phyloP scores from a whole-genome alignment of 2,113 vertebrate species.

The Callorhinus ursinus region DNA sequence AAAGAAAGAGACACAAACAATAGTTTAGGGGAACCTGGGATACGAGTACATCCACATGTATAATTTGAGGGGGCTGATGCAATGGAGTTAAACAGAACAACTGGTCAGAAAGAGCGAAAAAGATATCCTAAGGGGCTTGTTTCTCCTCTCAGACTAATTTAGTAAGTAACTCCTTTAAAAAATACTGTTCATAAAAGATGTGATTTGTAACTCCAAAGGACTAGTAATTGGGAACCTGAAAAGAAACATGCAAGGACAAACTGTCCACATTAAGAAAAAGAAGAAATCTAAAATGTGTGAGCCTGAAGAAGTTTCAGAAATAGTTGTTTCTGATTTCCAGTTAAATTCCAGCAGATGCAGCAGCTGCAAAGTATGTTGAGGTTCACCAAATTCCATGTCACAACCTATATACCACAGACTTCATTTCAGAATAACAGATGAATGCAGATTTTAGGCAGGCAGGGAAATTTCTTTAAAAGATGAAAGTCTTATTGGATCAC shows the following conservation, averaged over 20 bases:
- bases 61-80: neutral
- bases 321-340: neutral
- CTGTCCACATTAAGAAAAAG: neutral
- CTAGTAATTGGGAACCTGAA: neutral
- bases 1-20: neutral
- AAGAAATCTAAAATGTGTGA: neutral
- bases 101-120: neutral
- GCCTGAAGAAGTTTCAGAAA: neutral
- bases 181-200: neutral
- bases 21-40: neutral
- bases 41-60: accelerated
- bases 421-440: neutral
- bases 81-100: neutral
- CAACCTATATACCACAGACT: neutral
- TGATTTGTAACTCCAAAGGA: neutral
- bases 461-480: slow-evolving; percentile 62
- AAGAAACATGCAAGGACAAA: neutral
- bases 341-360: neutral
- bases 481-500: slow-evolving; percentile 60
- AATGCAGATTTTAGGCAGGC: neutral
- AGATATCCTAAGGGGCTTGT: neutral
- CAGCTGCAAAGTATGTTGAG: neutral
- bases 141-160: neutral
- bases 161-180: neutral
- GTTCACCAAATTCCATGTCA: neutral